Percentiles rank a stretch among this genome's conserved stretches.
These are phyloP conservation scores for Paguma larvata DNA, from an alignment of 2,797 vertebrate species.

Conservation along the genomic window DNA sequence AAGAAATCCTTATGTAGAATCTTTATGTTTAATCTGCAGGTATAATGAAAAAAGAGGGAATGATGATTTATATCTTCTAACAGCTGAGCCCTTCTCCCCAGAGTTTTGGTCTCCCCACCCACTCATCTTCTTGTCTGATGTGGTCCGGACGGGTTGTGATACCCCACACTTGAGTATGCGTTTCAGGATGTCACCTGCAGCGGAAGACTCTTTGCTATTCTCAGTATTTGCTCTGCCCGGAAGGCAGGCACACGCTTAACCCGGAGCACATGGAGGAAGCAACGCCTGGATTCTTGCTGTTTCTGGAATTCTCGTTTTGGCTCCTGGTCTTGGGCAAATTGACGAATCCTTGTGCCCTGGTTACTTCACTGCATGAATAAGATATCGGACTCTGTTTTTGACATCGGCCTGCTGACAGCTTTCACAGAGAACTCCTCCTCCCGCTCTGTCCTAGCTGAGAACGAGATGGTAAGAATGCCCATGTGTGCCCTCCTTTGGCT, in stretches of 20 bases:
- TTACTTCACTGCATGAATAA: neutral
- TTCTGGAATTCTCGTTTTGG: neutral
- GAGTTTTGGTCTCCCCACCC: neutral
- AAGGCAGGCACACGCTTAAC: rapidly evolving
- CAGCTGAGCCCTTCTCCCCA: neutral
- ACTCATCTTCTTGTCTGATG: rapidly evolving
- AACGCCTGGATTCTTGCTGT: too few species aligned
- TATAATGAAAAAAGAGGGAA: rapidly evolving
- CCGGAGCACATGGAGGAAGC: rapidly evolving
- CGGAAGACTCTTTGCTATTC: neutral
- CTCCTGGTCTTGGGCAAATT: too few species aligned
- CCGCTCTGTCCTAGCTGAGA: neutral
- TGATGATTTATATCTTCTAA: rapidly evolving
- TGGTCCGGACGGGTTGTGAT: rapidly evolving
- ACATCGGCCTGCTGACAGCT: neutral
- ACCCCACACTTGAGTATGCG: too few species aligned
- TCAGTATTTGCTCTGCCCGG: too few species aligned
- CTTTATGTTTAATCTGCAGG: neutral
- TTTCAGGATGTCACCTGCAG: rapidly evolving
- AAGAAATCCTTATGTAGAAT: neutral
- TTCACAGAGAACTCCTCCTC: rapidly evolving
- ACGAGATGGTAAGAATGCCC: rapidly evolving
- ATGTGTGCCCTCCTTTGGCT: too few species aligned
- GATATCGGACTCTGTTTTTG: rapidly evolving
- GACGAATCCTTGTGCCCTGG: too few species aligned